phyloP scores from a whole-genome alignment of 2,888 invertebrate genomes.

The Andrena haemorrhoa region DNA sequence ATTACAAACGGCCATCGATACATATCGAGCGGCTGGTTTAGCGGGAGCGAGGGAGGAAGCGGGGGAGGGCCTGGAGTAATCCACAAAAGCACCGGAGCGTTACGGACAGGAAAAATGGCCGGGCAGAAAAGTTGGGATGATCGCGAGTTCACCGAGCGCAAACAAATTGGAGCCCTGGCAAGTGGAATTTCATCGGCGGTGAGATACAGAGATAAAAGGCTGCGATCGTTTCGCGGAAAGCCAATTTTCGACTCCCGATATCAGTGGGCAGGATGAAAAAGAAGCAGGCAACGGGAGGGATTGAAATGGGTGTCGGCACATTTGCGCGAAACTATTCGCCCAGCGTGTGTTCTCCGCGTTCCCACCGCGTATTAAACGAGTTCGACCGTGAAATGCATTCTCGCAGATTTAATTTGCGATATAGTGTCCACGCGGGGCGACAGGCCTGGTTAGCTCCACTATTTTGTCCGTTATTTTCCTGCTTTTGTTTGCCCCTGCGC shows the following conservation, averaged over 20 bases:
- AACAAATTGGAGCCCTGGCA: constrained; percentile 42
- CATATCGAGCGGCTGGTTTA: neutral
- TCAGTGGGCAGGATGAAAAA: constrained; percentile 10
- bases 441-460: constrained; percentile 4
- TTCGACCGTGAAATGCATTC: constrained; percentile 52
- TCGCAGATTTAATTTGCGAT: constrained; percentile 58
- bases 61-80: constrained; percentile 15
- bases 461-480: neutral
- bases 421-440: neutral
- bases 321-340: constrained; percentile 12
- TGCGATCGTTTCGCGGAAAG: constrained; percentile 21
- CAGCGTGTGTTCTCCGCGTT: neutral
- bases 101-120: constrained; percentile 13
- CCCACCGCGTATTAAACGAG: constrained; percentile 39
- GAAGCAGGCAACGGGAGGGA: neutral
- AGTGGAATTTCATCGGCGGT: constrained; percentile 49
- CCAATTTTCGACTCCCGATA: constrained; percentile 56
- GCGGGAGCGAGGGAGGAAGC: neutral
- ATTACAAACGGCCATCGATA: neutral
- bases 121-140: constrained; percentile 12
- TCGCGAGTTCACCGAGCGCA: constrained; percentile 21
- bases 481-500: neutral
- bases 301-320: constrained; percentile 15
- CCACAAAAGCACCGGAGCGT: neutral
- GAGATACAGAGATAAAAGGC: constrained; percentile 35